Percentiles rank a stretch among this genome's conserved stretches.
Conservation (phyloP, 2,888 invertebrate species). For the Philonicus albiceps region DNA sequence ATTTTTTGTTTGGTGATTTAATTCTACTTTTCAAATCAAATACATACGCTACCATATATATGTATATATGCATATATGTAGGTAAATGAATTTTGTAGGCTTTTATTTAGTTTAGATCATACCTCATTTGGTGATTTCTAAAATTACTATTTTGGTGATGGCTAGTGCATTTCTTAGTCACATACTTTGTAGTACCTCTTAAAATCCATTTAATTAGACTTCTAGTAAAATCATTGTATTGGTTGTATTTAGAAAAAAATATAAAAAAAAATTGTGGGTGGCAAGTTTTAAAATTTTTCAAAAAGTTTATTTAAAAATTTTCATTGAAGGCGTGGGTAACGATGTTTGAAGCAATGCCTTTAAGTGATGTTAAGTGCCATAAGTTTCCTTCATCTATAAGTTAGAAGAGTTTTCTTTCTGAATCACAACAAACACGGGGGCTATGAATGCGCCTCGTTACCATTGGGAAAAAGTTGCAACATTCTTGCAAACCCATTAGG, state of each 20-base stretch:
- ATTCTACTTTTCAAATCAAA: no score
- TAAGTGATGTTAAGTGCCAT: neutral
- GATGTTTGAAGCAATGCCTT: neutral
- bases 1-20: no score
- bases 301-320: neutral
- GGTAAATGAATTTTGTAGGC: no score
- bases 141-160: no score
- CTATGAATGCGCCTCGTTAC: neutral
- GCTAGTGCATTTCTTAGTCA: no score
- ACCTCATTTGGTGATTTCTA: no score
- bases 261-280: neutral
- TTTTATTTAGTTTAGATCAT: no score
- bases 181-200: no score
- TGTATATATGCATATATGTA: no score
- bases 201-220: neutral
- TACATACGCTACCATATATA: no score
- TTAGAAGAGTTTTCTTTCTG: neutral
- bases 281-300: neutral
- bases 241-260: neutral
- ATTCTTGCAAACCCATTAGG: neutral
- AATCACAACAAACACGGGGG: neutral
- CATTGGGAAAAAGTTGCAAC: neutral
- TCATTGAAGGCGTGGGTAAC: neutral
- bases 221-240: neutral
- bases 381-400: neutral